Percentiles rank a stretch among this genome's conserved stretches.
Conservation (phyloP, 2,113 vertebrate genomes). For the Callopanchax toddi region DNA sequence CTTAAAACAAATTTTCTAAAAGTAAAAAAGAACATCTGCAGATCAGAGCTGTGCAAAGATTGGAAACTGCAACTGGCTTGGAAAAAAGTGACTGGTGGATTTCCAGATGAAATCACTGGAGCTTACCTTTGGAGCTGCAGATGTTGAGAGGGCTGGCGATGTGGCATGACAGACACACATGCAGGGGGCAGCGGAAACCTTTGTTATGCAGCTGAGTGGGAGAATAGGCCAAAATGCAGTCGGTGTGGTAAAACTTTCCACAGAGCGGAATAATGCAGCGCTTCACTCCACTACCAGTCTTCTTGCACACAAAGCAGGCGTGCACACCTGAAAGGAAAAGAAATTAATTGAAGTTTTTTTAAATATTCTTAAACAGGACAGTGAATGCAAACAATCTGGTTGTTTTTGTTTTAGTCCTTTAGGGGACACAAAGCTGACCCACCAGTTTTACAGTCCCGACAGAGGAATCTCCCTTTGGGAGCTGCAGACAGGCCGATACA, state of each 20-base stretch:
- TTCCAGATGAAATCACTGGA: background rate
- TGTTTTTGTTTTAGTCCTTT: background rate
- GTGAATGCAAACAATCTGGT: too few species aligned
- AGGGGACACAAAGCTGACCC: background rate
- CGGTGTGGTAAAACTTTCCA: constrained; percentile 95
- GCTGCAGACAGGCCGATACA: constrained; percentile 91
- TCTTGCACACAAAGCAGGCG: constrained; percentile 95
- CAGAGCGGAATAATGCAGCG: constrained; percentile 94
- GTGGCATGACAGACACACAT: constrained; percentile 94
- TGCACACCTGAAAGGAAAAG: constrained; percentile 83
- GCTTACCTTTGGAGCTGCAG: constrained; percentile 90
- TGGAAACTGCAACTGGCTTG: too few species aligned
- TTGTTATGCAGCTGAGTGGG: constrained; percentile 89
- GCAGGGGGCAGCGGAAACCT: constrained; percentile 94
- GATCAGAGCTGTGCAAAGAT: too few species aligned
- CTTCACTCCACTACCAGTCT: constrained; percentile 87
- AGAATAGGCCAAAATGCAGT: constrained; percentile 86
- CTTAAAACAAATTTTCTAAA: background rate
- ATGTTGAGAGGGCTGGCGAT: constrained; percentile 90
- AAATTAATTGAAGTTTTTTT: too few species aligned
- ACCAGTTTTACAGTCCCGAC: constrained; percentile 94
- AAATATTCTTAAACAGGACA: too few species aligned
- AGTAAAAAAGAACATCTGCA: too few species aligned
- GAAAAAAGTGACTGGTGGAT: too few species aligned
- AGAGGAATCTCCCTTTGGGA: constrained; percentile 93